These are phyloP conservation scores for Rhagonycha lutea DNA, from an alignment of 2,888 invertebrate species.

Conservation along the genomic window DNA sequence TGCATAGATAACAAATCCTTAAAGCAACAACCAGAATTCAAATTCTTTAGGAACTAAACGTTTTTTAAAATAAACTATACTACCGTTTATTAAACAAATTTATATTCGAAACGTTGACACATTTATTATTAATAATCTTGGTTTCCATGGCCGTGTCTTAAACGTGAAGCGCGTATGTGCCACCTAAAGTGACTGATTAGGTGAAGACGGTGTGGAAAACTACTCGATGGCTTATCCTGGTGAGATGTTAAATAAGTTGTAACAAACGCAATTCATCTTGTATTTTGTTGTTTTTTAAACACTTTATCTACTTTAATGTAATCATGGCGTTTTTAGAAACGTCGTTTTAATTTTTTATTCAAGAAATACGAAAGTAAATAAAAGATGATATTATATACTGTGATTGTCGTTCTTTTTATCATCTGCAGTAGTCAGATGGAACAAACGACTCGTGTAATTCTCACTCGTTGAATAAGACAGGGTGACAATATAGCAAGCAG, in stretches of 20 bases:
- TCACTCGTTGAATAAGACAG: slow-evolving; percentile 12
- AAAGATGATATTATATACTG: slow-evolving; percentile 11
- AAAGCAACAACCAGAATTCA: too few species aligned
- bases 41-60: too few species aligned
- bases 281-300: background rate
- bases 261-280: background rate
- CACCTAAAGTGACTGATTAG: background rate
- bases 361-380: background rate
- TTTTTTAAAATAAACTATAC: too few species aligned
- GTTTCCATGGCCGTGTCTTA: background rate
- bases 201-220: background rate
- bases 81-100: too few species aligned
- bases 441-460: slow-evolving; percentile 24
- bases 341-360: background rate
- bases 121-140: background rate
- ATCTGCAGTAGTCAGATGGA: slow-evolving; percentile 9
- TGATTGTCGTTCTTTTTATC: slow-evolving; percentile 12
- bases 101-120: too few species aligned
- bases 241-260: background rate
- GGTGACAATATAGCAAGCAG: slow-evolving; percentile 18
- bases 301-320: background rate
- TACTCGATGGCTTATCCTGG: background rate
- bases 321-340: background rate
- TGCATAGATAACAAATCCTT: too few species aligned
- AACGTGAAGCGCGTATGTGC: background rate